Evolutionary conservation across 2,113 vertebrate genomes (phyloP).

Genomic region (Peucedramus taeniatus): DNA sequence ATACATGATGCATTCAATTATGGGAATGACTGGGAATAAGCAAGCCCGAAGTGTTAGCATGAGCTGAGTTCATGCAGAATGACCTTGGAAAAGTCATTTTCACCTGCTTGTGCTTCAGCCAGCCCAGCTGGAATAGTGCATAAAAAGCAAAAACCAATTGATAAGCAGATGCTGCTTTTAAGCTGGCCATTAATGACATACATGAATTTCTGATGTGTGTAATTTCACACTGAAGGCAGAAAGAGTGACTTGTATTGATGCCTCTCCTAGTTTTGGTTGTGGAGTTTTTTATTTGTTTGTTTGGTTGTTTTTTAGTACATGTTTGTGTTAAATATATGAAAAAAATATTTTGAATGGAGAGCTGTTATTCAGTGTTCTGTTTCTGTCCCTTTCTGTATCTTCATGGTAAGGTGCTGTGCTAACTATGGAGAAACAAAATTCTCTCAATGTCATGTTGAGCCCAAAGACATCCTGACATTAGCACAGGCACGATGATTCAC

Average conservation of each 20-base stretch:
- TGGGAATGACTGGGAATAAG: neutral
- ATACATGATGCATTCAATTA: neutral
- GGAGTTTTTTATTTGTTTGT: neutral
- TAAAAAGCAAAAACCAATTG: slow-evolving; percentile 18
- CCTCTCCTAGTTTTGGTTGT: neutral
- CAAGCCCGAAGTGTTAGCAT: neutral
- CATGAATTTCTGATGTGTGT: neutral
- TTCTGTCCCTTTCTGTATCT: neutral
- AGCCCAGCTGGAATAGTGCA: slow-evolving; percentile 30
- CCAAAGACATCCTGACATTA: neutral
- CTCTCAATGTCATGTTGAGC: neutral
- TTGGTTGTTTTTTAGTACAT: neutral
- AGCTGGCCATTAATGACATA: neutral
- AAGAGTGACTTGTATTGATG: neutral
- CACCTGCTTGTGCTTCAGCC: slow-evolving; percentile 30
- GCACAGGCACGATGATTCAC: neutral
- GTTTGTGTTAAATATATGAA: neutral
- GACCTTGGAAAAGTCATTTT: slow-evolving; percentile 50
- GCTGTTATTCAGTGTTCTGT: neutral
- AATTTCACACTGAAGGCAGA: neutral
- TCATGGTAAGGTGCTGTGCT: neutral
- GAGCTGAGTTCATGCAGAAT: neutral
- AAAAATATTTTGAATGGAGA: neutral
- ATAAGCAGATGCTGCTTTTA: slow-evolving; percentile 33
- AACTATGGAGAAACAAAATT: neutral